A percentile compares a stretch with the other conserved stretches of the same genome.
phyloP scores from a whole-genome alignment of 2,888 invertebrate species.

The Epiperipatus broadwayi region DNA sequence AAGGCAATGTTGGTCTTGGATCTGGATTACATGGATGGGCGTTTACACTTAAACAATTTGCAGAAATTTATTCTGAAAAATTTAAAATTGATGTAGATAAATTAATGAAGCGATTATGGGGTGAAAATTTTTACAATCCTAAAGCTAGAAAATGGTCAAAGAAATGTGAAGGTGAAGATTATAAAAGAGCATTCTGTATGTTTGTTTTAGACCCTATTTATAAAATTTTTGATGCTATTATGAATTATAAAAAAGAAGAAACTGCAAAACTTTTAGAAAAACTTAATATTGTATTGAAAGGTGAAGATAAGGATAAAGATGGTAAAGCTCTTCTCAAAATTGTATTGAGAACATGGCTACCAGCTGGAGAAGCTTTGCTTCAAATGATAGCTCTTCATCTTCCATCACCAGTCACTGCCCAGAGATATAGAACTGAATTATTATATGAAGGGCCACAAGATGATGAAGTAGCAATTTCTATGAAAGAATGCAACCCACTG shows the following conservation, averaged over 20 bases:
- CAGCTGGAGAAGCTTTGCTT: slow-evolving; percentile 95
- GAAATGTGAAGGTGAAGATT: slow-evolving; percentile 52
- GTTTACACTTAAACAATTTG: slow-evolving; percentile 96
- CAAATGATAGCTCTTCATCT: slow-evolving; percentile 99
- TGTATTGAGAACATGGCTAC: slow-evolving; percentile 97
- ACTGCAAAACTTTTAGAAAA: slow-evolving; percentile 67
- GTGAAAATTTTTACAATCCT: slow-evolving; percentile 95
- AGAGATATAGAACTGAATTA: slow-evolving; percentile 98
- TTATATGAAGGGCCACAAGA: slow-evolving; percentile 95
- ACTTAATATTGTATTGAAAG: slow-evolving; percentile 71
- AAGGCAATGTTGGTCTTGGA: slow-evolving; percentile 97
- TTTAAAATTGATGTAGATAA: slow-evolving; percentile 94
- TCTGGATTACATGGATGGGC: slow-evolving; percentile 99
- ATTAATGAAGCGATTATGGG: slow-evolving; percentile 86
- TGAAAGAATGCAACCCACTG: slow-evolving; percentile 70
- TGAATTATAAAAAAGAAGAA: slow-evolving; percentile 90
- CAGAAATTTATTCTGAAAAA: slow-evolving; percentile 96
- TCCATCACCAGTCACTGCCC: slow-evolving; percentile 95
- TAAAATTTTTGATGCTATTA: slow-evolving; percentile 66
- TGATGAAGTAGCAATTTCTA: slow-evolving; percentile 77
- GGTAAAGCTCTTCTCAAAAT: slow-evolving; percentile 89
- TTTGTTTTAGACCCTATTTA: slow-evolving; percentile 98
- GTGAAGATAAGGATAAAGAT: slow-evolving; percentile 88
- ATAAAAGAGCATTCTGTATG: slow-evolving; percentile 95
- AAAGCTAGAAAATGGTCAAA: slow-evolving; percentile 97